A percentile compares a stretch with the other conserved stretches of the same genome.
phyloP scores from a whole-genome alignment of 2,888 invertebrate genomes.

The Acanthococcus lagerstroemiae region DNA sequence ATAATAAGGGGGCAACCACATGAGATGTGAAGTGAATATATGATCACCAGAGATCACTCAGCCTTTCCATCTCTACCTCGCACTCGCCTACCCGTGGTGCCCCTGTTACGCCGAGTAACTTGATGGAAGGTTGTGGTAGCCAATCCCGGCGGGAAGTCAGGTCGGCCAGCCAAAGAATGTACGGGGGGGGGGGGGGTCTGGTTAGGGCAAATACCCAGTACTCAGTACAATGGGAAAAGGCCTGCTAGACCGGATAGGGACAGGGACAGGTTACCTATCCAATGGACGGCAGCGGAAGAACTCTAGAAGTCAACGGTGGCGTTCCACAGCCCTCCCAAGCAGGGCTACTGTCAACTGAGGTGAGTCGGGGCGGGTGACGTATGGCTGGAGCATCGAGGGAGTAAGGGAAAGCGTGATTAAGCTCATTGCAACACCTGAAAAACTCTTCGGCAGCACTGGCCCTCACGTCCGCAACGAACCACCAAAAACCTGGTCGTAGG shows the following conservation, averaged over 20 bases:
- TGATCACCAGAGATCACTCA: too few relatives aligned
- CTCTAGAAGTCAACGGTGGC: neutral
- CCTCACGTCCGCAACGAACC: neutral
- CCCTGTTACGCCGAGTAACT: too few relatives aligned
- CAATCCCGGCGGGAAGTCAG: too few relatives aligned
- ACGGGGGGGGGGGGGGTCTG: neutral
- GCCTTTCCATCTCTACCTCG: too few relatives aligned
- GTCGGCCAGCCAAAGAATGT: neutral
- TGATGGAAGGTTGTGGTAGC: too few relatives aligned
- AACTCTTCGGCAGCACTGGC: neutral
- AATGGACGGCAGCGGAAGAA: neutral
- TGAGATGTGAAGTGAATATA: too few relatives aligned
- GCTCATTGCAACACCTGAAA: neutral
- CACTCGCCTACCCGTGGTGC: too few relatives aligned
- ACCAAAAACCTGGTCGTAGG: neutral
- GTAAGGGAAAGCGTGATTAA: neutral
- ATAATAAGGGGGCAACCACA: too few relatives aligned
- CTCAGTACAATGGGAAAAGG: neutral
- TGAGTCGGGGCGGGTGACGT: neutral
- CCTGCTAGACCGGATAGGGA: neutral
- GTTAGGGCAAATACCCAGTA: neutral
- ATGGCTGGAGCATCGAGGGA: neutral
- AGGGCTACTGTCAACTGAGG: neutral
- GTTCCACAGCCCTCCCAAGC: neutral
- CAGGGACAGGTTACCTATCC: neutral